Evolutionary conservation across 2,797 vertebrate species (phyloP).

Genomic region (Spinibarbus caldwelli): DNA sequence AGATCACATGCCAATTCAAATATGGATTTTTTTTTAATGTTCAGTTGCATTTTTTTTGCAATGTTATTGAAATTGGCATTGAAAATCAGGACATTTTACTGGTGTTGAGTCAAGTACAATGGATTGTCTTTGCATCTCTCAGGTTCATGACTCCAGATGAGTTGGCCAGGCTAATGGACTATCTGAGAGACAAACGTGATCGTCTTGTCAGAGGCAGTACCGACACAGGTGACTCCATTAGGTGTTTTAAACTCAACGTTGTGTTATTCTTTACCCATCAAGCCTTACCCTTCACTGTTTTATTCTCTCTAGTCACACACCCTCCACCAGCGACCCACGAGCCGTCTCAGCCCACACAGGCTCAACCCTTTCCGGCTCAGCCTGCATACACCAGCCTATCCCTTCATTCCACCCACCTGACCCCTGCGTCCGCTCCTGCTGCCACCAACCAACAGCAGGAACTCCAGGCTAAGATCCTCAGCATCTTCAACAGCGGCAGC

Average conservation of each 20-base stretch:
- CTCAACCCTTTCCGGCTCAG: constrained; percentile 54
- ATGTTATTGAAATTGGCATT: not conserved
- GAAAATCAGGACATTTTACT: not conserved
- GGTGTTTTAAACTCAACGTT: not conserved
- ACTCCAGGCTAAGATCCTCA: constrained; percentile 98
- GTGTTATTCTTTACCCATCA: not conserved
- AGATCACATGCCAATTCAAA: not conserved
- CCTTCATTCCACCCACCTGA: constrained; percentile 63
- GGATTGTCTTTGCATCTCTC: constrained; percentile 38
- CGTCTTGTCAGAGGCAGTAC: constrained; percentile 79
- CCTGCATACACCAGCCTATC: constrained; percentile 53
- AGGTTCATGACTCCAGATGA: constrained; percentile 93
- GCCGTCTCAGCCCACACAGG: constrained; percentile 53
- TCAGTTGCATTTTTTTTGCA: not conserved
- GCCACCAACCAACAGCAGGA: constrained; percentile 86
- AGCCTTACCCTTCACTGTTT: not conserved
- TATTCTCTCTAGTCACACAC: constrained; percentile 51
- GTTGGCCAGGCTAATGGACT: constrained; percentile 88
- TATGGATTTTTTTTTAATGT: not conserved
- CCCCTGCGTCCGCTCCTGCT: constrained; percentile 66
- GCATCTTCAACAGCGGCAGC: constrained; percentile 91
- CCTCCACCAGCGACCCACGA: constrained; percentile 59
- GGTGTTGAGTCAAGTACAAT: not conserved
- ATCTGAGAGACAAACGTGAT: constrained; percentile 89
- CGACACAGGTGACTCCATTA: constrained; percentile 79